These are phyloP conservation scores for Zosterops pallidus DNA, from an alignment of 2,113 vertebrate genomes.

Conservation along the genomic window DNA sequence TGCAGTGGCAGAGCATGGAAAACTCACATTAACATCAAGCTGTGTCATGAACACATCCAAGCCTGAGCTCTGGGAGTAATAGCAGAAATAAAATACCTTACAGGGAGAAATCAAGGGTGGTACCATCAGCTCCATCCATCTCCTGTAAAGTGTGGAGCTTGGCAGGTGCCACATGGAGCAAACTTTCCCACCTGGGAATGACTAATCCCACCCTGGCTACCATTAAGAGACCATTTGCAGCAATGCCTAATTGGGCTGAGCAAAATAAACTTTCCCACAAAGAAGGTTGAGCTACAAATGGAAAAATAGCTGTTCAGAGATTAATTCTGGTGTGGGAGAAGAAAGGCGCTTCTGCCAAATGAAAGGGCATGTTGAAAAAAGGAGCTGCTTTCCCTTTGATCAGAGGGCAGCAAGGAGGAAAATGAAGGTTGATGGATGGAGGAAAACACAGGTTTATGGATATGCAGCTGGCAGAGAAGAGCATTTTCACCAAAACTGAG, in stretches of 20 bases:
- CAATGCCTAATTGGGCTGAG: background rate
- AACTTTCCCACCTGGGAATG: background rate
- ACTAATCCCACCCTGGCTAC: slow-evolving; percentile 42
- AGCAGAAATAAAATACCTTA: slow-evolving; percentile 36
- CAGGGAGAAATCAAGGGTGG: background rate
- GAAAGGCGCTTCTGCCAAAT: background rate
- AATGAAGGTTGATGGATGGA: background rate
- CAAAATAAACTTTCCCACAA: slow-evolving; percentile 35
- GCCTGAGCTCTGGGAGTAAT: background rate
- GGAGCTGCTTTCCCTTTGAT: background rate
- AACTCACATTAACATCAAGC: background rate
- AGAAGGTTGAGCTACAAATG: background rate
- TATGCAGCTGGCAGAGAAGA: background rate
- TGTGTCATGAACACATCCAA: background rate
- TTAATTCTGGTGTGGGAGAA: background rate
- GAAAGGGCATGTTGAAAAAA: background rate
- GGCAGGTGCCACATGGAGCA: background rate
- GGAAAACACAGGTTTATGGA: background rate
- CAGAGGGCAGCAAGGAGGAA: background rate
- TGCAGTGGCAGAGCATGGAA: background rate
- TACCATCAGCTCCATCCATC: background rate
- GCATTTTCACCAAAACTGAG: background rate
- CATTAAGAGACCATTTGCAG: background rate
- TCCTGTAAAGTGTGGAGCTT: background rate
- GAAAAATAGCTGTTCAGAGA: background rate